Conservation (phyloP, 2,888 invertebrate genomes). For the Phytoseiulus persimilis region DNA sequence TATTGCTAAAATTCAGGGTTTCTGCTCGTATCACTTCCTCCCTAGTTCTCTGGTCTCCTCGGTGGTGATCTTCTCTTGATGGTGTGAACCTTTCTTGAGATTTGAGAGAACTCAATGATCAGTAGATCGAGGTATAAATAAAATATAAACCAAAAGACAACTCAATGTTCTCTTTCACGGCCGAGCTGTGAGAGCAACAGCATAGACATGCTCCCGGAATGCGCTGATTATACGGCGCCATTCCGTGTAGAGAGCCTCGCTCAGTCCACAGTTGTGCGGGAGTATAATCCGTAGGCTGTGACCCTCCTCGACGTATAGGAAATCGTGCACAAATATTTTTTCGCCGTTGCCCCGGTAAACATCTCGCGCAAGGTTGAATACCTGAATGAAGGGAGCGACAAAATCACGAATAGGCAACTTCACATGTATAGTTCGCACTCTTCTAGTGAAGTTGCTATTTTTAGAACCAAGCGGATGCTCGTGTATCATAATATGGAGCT, state of each 20-base stretch:
- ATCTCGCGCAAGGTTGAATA: background rate
- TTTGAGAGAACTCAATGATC: no score
- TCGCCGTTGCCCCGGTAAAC: background rate
- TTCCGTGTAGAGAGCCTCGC: background rate
- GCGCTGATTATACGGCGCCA: background rate
- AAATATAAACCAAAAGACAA: background rate
- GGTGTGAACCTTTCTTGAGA: no score
- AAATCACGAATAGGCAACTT: no score
- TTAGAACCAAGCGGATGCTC: no score
- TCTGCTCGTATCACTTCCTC: no score
- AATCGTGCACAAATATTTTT: constrained; percentile 19
- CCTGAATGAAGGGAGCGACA: background rate
- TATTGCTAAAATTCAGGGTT: no score
- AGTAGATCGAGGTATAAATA: no score
- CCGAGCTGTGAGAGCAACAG: background rate
- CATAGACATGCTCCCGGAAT: background rate
- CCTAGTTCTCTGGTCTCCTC: no score
- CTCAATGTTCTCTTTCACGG: background rate
- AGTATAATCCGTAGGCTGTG: constrained; percentile 1
- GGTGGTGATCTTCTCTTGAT: no score
- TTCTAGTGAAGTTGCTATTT: no score
- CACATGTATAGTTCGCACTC: no score
- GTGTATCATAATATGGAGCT: no score
- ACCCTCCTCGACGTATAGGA: constrained; percentile 13
- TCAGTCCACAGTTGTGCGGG: background rate